These are phyloP conservation scores for Philereme vetulata DNA, from an alignment of 2,888 invertebrate genomes.

Conservation along the genomic window DNA sequence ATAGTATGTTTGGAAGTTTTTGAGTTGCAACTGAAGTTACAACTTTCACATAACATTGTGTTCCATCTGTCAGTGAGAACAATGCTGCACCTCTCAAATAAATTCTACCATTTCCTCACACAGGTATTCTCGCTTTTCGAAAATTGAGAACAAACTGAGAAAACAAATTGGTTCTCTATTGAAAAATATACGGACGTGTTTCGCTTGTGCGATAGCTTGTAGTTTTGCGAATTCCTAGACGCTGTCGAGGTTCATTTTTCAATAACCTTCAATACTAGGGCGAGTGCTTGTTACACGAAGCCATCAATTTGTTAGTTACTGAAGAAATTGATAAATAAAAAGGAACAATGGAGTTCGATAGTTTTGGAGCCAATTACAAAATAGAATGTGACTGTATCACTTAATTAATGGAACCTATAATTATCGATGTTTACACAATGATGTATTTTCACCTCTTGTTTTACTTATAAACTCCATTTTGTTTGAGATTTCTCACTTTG, in stretches of 20 bases:
- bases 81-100: background rate
- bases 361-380: too few relatives aligned
- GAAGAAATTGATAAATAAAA: background rate
- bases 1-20: background rate
- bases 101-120: background rate
- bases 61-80: constrained; percentile 6
- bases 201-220: background rate
- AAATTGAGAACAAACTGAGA: constrained; percentile 14
- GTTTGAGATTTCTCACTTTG: background rate
- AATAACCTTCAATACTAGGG: constrained; percentile 2
- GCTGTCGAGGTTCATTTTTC: constrained; percentile 2
- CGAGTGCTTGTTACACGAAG: constrained; percentile 3
- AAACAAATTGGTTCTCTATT: constrained; percentile 20
- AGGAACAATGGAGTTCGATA: background rate
- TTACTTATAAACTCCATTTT: background rate
- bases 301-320: background rate
- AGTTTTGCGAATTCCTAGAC: constrained; percentile 2
- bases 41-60: constrained; percentile 3
- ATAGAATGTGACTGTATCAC: too few relatives aligned
- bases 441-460: too few relatives aligned
- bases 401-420: too few relatives aligned
- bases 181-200: constrained; percentile 14
- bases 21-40: background rate
- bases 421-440: background rate
- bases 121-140: constrained; percentile 2